phyloP scores from a whole-genome alignment of 2,113 vertebrate species.

The Motacilla alba region DNA sequence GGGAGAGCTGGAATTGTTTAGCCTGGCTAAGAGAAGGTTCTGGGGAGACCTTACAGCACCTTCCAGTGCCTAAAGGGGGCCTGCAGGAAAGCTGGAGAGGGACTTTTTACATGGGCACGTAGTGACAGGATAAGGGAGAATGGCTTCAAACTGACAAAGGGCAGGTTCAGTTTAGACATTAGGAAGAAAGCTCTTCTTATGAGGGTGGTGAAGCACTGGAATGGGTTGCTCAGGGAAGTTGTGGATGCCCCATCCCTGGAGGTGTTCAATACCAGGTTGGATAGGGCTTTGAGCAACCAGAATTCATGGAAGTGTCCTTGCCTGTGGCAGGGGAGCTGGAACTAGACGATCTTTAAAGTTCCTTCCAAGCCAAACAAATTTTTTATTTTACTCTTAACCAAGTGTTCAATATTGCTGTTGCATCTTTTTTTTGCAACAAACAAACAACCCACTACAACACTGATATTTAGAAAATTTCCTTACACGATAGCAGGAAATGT shows the following conservation, averaged over 20 bases:
- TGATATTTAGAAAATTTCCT: neutral
- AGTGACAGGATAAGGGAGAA: neutral
- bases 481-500: neutral
- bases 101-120: neutral
- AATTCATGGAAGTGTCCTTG: neutral
- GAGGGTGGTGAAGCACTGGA: neutral
- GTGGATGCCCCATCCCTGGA: neutral
- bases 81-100: neutral
- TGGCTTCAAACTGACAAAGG: neutral
- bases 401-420: neutral
- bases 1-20: neutral
- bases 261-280: too few relatives aligned
- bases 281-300: neutral
- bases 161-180: neutral
- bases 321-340: neutral
- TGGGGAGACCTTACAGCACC: neutral
- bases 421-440: neutral
- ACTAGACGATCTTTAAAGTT: neutral
- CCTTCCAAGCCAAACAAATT: neutral
- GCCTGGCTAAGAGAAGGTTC: neutral
- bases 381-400: neutral
- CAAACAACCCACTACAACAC: neutral
- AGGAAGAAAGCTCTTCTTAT: neutral
- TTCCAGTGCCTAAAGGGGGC: neutral
- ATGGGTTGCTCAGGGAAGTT: neutral